Base-by-base conservation (phyloP, 2,888 invertebrate species). In the Andrena bicolor region DNA sequence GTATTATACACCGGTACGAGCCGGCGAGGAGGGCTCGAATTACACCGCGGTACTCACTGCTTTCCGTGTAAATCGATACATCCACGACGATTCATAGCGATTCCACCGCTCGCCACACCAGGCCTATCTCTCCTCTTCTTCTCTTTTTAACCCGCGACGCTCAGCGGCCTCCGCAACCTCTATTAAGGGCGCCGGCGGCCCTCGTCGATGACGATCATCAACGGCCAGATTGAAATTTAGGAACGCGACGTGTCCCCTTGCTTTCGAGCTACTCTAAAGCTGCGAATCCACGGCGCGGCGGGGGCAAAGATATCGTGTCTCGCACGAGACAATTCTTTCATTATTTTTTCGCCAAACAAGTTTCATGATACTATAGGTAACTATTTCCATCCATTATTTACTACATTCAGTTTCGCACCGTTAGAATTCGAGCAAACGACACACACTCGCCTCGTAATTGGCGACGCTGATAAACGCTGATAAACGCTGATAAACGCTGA, bases 31-130 rank as follows among this genome's bases (percentile, higher is more conserved):
- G 61, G 61, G 80, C 70, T 86, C 82, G 64, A 82, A 86, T 86
- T 84, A 86, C 56, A 26, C 84, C 56, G 73, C 74, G 78, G 75
- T 77, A 20, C 61, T 68, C 56, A 70, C 82, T 81, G 76, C 79
- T 86, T 82, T 80, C 76, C 82, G 84, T 79, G 76, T 78, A 86
- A 86, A 86, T 80, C 84, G 72, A 86, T 86, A 86, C 80, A 32
- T 8, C 51, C 86, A 86, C 61, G 68, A 72, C 86, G 86, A 86
- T 83, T 79, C 83, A 86, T 70, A 83, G 76, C 65, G 76, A 76
- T 74, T 80, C 70, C 63, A 77, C 56, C 26, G 58, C 48, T 61
- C 26, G 60, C 28, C 26, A 0, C 32, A 23, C n/a, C 32, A 23
- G 68, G 32, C 30, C 6, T 23, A 20, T 26, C 10, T 26, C 23